A percentile compares a stretch with the other conserved stretches of the same genome.
Conservation (phyloP, 2,797 vertebrate genomes). For the Leptoclinus maculatus region DNA sequence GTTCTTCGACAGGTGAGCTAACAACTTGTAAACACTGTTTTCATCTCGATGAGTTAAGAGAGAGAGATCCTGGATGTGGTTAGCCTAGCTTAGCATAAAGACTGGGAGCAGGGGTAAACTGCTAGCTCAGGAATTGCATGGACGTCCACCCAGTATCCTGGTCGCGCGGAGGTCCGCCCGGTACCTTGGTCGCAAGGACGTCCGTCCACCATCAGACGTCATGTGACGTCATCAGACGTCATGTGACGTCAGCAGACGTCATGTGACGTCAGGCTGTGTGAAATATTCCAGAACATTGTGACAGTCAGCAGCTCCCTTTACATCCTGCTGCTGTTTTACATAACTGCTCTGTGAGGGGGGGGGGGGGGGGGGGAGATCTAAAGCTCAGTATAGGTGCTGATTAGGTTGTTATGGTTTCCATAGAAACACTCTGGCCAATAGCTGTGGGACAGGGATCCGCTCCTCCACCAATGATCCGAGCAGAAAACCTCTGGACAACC, state of each 20-base stretch:
- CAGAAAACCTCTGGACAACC: constrained; percentile 95
- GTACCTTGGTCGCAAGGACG: too few species aligned
- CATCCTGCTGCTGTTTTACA: constrained; percentile 55
- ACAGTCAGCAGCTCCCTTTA: neutral
- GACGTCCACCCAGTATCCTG: too few species aligned
- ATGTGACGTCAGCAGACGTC: constrained; percentile 13
- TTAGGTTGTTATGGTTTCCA: constrained; percentile 73
- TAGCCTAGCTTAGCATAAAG: constrained; percentile 1
- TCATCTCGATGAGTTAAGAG: neutral
- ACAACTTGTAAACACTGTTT: too few species aligned
- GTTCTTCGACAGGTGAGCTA: constrained; percentile 94
- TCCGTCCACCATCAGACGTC: neutral
- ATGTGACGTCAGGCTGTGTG: neutral
- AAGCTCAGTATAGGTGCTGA: constrained; percentile 82
- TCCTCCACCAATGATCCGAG: constrained; percentile 97
- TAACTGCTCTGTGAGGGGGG: constrained; percentile 38
- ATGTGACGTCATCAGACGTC: constrained; percentile 7
- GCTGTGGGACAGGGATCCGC: constrained; percentile 95
- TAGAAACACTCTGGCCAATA: constrained; percentile 93
- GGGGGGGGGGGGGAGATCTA: constrained; percentile 44
- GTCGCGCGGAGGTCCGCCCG: too few species aligned
- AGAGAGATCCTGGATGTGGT: neutral
- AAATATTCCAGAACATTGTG: constrained; percentile 27
- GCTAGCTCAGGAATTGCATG: too few species aligned
- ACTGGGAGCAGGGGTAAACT: neutral